Evolutionary conservation across 2,888 invertebrate genomes (phyloP), one percentile per base, ranked within the genome.

Genomic region (Drosophila putrida): DNA sequence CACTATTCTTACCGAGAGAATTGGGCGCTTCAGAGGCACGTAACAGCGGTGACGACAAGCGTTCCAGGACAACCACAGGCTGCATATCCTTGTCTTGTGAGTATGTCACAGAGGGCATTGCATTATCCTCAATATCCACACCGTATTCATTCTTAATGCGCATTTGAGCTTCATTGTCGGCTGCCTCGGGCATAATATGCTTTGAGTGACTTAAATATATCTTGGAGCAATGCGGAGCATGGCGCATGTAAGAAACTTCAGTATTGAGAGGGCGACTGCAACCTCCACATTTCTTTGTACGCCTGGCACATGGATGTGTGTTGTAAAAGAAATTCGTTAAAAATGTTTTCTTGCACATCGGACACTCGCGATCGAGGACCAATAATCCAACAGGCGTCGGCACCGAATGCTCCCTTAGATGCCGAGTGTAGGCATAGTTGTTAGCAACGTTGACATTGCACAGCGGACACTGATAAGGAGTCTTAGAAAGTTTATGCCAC

Each of bases 391-490:
- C 74, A 8, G 88, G 88, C 4, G 81, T 78, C 8, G 72, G 60
- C 10, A 59, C 55, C 4, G 77, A 65, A 55, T 91, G 92, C 50
- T 91, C 90, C 5, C 90, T 90, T 59, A 91, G 39, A 75, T 92
- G 92, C 35, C 92, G 86, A 2, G 76, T 31, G 74, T 82, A 31
- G 47, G 90, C 67, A 76, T 91, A 89, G 86, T 93, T 77, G 86
- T 88, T 35, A 11, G 87, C 72, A 11, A 90, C 72, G 4, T 61
- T 71, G 1, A 88, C 88, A 0, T 87, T 75, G 78, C 94, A 94
- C 4, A 91, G 80, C 0, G 90, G 88, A 70, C 94, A 94, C 53
- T 82, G 80, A 82, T 94, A 94, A 0, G 93, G 93, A 0, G 91
- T 90, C 33, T 89, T 90, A 0, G 91, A 90, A 4, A 82, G 75